Conservation (phyloP, 2,113 vertebrate species). For the Recurvirostra avosetta region DNA sequence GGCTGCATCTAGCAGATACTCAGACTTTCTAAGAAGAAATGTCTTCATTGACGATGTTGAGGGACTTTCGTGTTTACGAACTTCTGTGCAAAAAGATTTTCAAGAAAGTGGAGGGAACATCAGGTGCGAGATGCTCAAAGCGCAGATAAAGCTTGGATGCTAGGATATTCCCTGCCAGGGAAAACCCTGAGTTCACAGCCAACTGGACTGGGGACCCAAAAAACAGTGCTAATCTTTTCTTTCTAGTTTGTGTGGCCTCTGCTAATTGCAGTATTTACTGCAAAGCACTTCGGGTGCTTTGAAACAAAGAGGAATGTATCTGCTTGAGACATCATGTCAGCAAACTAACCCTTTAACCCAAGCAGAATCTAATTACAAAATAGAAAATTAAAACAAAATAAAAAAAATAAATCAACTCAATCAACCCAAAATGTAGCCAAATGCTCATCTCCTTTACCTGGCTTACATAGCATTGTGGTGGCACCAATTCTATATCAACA, state of each 20-base stretch:
- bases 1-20: not conserved
- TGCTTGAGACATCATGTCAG: not conserved
- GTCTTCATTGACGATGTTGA: not conserved
- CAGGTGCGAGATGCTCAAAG: not conserved
- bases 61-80: not conserved
- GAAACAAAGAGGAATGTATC: not conserved
- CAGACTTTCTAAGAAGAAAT: not conserved
- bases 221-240: not conserved
- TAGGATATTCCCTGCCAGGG: not conserved
- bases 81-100: not conserved
- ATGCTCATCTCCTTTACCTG: not conserved
- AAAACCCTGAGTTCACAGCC: not conserved
- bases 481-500: not conserved
- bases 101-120: not conserved
- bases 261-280: not conserved
- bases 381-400: not conserved
- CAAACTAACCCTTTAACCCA: not conserved
- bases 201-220: not conserved
- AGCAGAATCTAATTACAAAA: not conserved
- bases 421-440: not conserved
- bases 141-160: not conserved
- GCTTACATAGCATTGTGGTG: rapidly evolving
- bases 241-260: not conserved
- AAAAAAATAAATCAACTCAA: not conserved
- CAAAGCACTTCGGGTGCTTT: not conserved